A percentile compares a stretch with the other conserved stretches of the same genome.
Conservation (phyloP, 2,797 vertebrate genomes). For the Pangasius mekongensis region DNA sequence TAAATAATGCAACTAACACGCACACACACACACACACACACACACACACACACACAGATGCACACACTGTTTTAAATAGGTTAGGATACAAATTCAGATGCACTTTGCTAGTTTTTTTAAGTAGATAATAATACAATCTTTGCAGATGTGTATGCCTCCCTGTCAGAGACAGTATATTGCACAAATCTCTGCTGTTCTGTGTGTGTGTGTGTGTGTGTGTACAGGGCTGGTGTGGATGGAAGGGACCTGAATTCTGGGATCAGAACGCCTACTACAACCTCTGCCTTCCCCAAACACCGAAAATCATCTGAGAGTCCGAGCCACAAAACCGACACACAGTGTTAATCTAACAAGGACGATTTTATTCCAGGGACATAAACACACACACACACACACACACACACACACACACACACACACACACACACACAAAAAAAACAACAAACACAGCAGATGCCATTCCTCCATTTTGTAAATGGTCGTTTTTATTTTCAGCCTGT, state of each 20-base stretch:
- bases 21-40: not conserved
- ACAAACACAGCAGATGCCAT: not conserved
- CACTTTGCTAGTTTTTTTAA: not conserved
- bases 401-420: too few species aligned
- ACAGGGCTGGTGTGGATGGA: slow-evolving; percentile 98
- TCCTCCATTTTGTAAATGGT: not conserved
- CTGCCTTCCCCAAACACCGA: slow-evolving; percentile 91
- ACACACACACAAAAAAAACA: not conserved
- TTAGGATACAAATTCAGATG: not conserved
- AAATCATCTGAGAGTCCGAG: slow-evolving; percentile 73
- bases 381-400: not conserved
- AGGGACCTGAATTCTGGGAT: slow-evolving; percentile 92
- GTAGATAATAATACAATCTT: not conserved
- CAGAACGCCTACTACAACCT: slow-evolving; percentile 94
- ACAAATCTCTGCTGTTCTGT: not conserved
- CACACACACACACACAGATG: not conserved
- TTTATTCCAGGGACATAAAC: too few species aligned
- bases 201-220: slow-evolving; percentile 44
- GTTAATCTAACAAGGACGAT: not conserved
- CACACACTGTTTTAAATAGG: not conserved
- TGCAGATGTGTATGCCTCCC: not conserved
- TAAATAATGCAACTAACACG: too few species aligned
- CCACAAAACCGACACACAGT: not conserved
- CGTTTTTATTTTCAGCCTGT: not conserved
- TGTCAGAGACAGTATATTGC: not conserved